Evolutionary conservation across 1,140 invertebrate species (phyloP).

Genomic region (Drosophila serrata): DNA sequence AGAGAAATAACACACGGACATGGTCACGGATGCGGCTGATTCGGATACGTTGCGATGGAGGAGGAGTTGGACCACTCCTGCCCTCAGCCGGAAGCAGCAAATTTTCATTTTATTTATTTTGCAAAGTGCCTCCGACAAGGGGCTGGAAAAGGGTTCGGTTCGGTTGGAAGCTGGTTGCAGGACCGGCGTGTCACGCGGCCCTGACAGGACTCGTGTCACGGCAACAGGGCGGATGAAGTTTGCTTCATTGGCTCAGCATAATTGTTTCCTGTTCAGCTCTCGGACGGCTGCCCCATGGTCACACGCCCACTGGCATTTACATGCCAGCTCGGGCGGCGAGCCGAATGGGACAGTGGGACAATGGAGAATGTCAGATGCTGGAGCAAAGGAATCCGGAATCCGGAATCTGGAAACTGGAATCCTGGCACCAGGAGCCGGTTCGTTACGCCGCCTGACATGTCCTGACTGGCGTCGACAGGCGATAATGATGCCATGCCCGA

Average conservation of each 20-base stretch:
- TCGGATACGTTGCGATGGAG: constrained; percentile 54
- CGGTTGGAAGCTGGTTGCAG: not conserved
- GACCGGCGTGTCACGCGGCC: constrained; percentile 36
- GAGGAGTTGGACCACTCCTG: not conserved
- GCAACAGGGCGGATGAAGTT: constrained; percentile 61
- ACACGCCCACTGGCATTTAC: constrained; percentile 50
- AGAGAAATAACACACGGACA: constrained; percentile 50
- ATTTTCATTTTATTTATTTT: constrained; percentile 83
- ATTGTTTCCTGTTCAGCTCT: constrained; percentile 67
- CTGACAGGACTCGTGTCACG: constrained; percentile 45
- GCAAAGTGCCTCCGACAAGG: constrained; percentile 64
- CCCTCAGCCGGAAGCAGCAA: constrained; percentile 74
- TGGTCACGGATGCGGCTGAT: constrained; percentile 69
- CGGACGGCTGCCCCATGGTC: constrained; percentile 14
- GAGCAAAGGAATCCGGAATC: not conserved
- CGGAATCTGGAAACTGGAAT: not conserved
- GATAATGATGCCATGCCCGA: constrained; percentile 40
- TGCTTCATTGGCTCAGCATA: constrained; percentile 78
- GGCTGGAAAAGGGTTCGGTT: constrained; percentile 3
- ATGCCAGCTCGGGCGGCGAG: constrained; percentile 25
- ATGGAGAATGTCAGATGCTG: not conserved
- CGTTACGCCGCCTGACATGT: constrained; percentile 29
- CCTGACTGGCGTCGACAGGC: constrained; percentile 51
- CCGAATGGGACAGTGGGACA: constrained; percentile 1
- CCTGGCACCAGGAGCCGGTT: constrained; percentile 1